These are phyloP conservation scores for Cynopterus sphinx DNA, from an alignment of 2,797 vertebrate genomes.

Conservation along the genomic window DNA sequence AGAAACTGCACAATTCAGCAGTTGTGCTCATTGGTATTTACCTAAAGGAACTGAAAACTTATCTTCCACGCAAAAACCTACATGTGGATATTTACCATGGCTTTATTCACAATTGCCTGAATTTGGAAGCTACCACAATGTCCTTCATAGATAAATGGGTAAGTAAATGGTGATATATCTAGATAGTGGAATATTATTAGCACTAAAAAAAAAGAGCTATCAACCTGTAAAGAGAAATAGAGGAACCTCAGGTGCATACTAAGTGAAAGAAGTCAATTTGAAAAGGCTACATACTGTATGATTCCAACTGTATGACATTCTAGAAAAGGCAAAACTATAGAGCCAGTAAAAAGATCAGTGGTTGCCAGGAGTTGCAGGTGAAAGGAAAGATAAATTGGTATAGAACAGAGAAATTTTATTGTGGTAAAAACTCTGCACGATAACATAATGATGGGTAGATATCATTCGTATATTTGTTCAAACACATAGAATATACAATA, in stretches of 20 bases:
- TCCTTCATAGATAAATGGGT: neutral
- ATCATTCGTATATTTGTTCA: neutral
- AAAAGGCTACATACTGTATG: neutral
- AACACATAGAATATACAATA: neutral
- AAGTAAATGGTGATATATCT: neutral
- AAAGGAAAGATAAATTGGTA: neutral
- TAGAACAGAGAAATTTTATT: neutral
- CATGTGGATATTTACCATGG: neutral
- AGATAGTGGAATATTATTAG: neutral
- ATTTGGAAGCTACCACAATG: neutral
- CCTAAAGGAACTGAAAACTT: neutral
- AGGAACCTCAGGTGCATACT: neutral
- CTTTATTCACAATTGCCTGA: neutral
- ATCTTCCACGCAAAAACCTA: neutral
- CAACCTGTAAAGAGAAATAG: neutral
- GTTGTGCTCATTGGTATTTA: neutral
- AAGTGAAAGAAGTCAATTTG: neutral
- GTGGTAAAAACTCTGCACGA: neutral
- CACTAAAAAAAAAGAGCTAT: neutral
- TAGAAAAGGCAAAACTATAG: neutral
- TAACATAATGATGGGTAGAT: neutral
- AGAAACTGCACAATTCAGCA: neutral
- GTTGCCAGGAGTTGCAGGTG: neutral
- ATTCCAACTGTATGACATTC: neutral
- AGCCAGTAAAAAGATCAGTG: neutral